Evolutionary conservation across 2,113 vertebrate species (phyloP), one percentile per base, ranked within the genome.

Genomic region (Gnathonemus echidnorhynchus): DNA sequence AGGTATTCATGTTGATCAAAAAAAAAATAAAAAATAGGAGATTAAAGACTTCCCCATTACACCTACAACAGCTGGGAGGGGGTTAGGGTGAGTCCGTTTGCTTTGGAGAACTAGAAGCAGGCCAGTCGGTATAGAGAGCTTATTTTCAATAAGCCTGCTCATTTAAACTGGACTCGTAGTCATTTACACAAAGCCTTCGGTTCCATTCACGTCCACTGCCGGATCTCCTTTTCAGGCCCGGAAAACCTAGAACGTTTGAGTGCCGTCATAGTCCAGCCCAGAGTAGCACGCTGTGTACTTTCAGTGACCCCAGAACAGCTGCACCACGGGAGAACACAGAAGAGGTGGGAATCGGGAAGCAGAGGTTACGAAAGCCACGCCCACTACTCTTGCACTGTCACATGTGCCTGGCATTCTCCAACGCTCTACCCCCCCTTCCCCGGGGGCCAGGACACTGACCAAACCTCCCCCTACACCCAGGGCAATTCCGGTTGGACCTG

Each of bases 1-100:
- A 85, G 83, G 83, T 45, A 85, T 85, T 46, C 42, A n/a, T 85
- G 83, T 85, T 85, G 83, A 46, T 45, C 62, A 87, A 46, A 39
- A 1, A 87, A 46, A 39, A 6, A 84, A 85, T 48, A 83, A 45
- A 10, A 19, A 19, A 83, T 3, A 45, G 7, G 42, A 74, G 66
- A 66, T 48, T 27, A 58, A 42, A 58, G 42, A 70, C 35, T 46
- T 62, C 87, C n/a, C 83, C 45, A 85, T 85, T 46, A 85, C 58
- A 46, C 24, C 74, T 39, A 39, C 35, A 24, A 56, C 58, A 58
- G 50, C 45, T 45, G 45, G 83, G 83, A 21, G 21, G 77, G 13
- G 39, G 74, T 19, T 11, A 85, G 83, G 39, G 74, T 19, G 24
- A 85, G 83, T 85, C 83, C 45, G 0, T 48, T 85, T 85, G 19